A percentile compares a stretch with the other conserved stretches of the same genome.
phyloP scores from a whole-genome alignment of 2,113 vertebrate species.

The Eidolon helvum region DNA sequence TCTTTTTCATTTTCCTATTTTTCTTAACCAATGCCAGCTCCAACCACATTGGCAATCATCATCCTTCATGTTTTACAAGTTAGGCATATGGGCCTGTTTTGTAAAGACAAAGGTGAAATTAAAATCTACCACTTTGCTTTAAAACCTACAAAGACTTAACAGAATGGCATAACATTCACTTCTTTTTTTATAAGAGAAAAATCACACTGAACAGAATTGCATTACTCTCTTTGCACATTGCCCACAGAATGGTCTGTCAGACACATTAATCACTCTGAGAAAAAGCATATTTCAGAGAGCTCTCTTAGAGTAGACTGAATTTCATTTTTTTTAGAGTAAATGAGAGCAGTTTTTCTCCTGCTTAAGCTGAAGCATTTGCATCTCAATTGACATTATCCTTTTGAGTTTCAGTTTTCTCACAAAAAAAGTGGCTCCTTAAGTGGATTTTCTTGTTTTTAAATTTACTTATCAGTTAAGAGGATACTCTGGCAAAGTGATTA shows the following conservation, averaged over 20 bases:
- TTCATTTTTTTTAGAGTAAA: constrained; percentile 71
- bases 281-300: constrained; percentile 66
- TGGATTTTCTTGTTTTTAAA: constrained; percentile 41
- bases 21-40: neutral
- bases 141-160: constrained; percentile 68
- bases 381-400: constrained; percentile 65
- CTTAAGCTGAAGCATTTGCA: constrained; percentile 71
- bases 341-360: constrained; percentile 40
- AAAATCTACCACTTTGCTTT: constrained; percentile 61
- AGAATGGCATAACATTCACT: constrained; percentile 51
- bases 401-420: constrained; percentile 49
- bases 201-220: constrained; percentile 26
- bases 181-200: constrained; percentile 44
- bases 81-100: neutral
- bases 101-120: constrained; percentile 49
- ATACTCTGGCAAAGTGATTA: neutral
- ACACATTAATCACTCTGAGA: constrained; percentile 74
- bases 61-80: neutral
- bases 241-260: constrained; percentile 55
- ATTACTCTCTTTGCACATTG: constrained; percentile 53
- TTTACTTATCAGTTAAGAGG: neutral
- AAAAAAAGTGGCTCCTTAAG: constrained; percentile 30
- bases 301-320: constrained; percentile 49
- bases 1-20: neutral
- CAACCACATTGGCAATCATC: neutral